phyloP scores from a whole-genome alignment of 2,113 vertebrate genomes.

The Rynchops niger region DNA sequence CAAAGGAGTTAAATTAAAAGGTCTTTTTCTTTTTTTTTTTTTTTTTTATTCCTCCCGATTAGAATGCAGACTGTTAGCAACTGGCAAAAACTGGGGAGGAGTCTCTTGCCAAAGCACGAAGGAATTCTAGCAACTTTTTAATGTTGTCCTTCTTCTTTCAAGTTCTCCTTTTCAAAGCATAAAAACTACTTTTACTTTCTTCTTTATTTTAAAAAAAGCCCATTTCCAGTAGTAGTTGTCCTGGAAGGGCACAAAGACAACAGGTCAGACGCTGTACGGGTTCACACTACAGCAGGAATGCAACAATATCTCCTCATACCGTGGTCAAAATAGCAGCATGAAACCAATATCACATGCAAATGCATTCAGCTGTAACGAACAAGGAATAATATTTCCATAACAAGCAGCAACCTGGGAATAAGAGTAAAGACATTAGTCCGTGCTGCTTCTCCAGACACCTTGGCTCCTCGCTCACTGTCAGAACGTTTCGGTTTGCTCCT shows the following conservation, averaged over 20 bases:
- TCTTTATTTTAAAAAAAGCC: not conserved
- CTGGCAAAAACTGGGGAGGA: not conserved
- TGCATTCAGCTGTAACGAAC: not conserved
- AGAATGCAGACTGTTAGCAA: not conserved
- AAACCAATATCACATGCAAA: not conserved
- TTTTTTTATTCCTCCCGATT: not conserved
- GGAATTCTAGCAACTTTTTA: not conserved
- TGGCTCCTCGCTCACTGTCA: not conserved
- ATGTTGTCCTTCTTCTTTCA: not conserved
- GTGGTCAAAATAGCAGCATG: constrained; percentile 9
- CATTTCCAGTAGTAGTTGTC: not conserved
- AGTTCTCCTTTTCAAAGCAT: not conserved
- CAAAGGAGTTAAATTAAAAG: not conserved
- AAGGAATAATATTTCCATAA: not conserved
- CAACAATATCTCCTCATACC: not conserved
- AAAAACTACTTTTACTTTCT: not conserved
- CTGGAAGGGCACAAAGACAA: not conserved
- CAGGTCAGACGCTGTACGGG: not conserved
- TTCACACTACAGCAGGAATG: not conserved
- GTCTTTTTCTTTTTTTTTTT: too few species aligned
- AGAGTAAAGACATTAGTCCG: not conserved
- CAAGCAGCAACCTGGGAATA: not conserved
- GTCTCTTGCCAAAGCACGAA: not conserved
- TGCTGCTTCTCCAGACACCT: not conserved
- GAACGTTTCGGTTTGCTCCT: not conserved